Evolutionary conservation across 2,113 vertebrate species (phyloP).

Genomic region (Menura novaehollandiae): DNA sequence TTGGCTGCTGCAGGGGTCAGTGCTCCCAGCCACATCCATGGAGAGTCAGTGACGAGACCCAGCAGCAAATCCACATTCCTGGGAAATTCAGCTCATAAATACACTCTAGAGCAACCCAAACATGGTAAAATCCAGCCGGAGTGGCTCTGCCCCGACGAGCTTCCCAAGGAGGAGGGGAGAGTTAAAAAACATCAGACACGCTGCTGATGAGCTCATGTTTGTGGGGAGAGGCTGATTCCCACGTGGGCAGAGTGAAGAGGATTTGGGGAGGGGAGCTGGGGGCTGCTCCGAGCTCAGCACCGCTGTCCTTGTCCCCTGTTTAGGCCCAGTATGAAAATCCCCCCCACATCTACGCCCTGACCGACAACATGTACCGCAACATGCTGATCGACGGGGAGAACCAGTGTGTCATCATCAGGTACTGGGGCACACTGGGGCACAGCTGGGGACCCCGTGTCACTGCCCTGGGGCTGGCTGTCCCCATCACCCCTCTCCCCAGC

Average conservation of each 20-base stretch:
- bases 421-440: background rate
- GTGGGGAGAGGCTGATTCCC: background rate
- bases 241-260: fast-evolving
- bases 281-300: background rate
- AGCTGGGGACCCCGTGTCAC: background rate
- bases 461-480: background rate
- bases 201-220: background rate
- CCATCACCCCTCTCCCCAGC: background rate
- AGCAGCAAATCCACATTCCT: background rate
- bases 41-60: background rate
- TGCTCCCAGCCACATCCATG: background rate
- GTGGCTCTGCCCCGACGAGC: fast-evolving
- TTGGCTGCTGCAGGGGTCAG: background rate
- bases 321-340: slow-evolving; percentile 99
- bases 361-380: slow-evolving; percentile 97
- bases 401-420: slow-evolving; percentile 95
- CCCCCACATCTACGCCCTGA: slow-evolving; percentile 93
- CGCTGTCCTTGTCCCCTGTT: background rate
- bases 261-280: background rate
- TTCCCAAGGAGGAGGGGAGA: background rate
- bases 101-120: background rate
- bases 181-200: fast-evolving
- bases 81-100: background rate
- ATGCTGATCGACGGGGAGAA: slow-evolving; percentile 97
- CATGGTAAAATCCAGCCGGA: background rate